Evolutionary conservation across 2,888 invertebrate species (phyloP).

Genomic region (Oligia strigilis): DNA sequence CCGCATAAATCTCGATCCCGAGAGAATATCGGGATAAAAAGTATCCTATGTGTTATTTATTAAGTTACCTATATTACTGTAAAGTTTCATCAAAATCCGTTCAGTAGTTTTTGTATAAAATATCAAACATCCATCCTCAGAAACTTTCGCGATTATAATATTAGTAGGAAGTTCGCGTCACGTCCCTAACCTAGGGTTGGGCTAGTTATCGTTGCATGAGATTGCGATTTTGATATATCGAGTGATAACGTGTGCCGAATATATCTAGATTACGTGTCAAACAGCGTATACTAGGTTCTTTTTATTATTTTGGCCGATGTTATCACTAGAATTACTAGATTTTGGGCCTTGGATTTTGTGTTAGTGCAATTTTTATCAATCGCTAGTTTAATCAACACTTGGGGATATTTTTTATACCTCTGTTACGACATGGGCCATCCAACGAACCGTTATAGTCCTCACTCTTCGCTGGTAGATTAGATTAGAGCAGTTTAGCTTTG

Average conservation of each 20-base stretch:
- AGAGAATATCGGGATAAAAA: not conserved
- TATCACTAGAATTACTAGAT: conserved; percentile 53
- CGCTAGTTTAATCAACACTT: conserved; percentile 35
- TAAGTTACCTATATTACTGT: no score
- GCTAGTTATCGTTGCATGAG: conserved; percentile 86
- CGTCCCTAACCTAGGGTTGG: conserved; percentile 85
- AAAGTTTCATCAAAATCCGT: not conserved
- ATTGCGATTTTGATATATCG: conserved; percentile 84
- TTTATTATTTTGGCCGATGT: conserved; percentile 48
- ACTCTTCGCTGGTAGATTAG: not conserved
- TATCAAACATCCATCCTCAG: not conserved
- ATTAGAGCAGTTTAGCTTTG: not conserved
- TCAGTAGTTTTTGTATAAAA: not conserved
- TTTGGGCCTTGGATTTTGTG: conserved; percentile 43
- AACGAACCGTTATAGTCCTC: not conserved
- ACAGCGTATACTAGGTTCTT: conserved; percentile 53
- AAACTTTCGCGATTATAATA: not conserved
- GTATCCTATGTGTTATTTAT: not conserved
- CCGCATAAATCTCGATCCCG: not conserved
- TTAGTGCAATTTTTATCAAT: conserved; percentile 42
- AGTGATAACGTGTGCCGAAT: conserved; percentile 84
- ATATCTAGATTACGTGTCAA: conserved; percentile 74
- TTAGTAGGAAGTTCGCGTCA: conserved; percentile 53
- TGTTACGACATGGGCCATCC: conserved; percentile 1
- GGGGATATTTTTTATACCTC: conserved; percentile 38